A percentile compares a stretch with the other conserved stretches of the same genome.
phyloP scores from a whole-genome alignment of 2,888 invertebrate species.

The Timema podura region DNA sequence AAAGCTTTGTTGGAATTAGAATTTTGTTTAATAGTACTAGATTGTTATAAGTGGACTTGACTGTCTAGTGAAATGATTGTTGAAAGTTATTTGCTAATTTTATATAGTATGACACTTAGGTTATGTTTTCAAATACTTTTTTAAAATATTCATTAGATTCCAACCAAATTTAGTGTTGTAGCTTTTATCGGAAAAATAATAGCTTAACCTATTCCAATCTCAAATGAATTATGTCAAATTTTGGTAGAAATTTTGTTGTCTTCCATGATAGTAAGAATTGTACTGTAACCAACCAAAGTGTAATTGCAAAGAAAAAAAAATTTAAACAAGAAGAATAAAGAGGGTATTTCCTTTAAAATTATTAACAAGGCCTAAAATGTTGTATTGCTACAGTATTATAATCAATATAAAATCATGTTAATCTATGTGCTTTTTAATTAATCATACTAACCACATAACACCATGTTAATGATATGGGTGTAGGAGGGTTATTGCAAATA shows the following conservation, averaged over 20 bases:
- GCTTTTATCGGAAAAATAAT: not conserved
- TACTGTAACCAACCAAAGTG: constrained; percentile 17
- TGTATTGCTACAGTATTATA: constrained; percentile 30
- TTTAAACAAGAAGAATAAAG: no score
- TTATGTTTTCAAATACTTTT: no score
- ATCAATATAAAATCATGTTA: constrained; percentile 5
- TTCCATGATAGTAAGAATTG: constrained; percentile 21
- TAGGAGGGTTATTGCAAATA: constrained; percentile 13
- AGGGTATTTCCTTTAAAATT: constrained; percentile 10
- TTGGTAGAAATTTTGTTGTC: constrained; percentile 22
- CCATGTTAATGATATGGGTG: constrained; percentile 15
- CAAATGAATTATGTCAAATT: not conserved
- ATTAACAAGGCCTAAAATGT: constrained; percentile 28
- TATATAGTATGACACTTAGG: no score
- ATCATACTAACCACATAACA: not conserved
- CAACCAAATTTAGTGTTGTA: no score
- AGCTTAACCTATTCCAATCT: not conserved
- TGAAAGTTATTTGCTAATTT: no score
- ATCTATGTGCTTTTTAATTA: not conserved
- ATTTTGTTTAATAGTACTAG: no score
- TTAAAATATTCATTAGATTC: no score
- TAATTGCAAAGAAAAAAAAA: constrained; percentile 20
- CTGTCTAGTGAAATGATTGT: no score
- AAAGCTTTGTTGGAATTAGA: no score
- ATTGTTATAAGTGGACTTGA: no score